Evolutionary conservation across 2,113 vertebrate species (phyloP).

Genomic region (Apus apus): DNA sequence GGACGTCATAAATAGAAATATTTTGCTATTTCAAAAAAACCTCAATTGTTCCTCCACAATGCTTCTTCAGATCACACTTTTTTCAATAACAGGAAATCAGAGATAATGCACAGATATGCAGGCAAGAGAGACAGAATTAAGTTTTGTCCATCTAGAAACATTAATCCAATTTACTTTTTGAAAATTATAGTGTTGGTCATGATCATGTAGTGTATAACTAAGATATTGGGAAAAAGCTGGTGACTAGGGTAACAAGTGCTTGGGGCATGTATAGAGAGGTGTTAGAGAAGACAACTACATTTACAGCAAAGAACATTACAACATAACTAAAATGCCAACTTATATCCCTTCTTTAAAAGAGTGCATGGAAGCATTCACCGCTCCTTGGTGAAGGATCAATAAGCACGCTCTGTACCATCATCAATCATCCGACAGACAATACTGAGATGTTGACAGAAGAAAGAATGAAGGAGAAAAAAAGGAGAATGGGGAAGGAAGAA

Average conservation of each 20-base stretch:
- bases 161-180: neutral
- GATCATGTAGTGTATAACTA: neutral
- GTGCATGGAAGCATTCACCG: neutral
- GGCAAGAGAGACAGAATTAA: neutral
- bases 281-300: neutral
- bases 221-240: neutral
- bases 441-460: neutral
- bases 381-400: neutral
- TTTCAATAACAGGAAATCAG: neutral
- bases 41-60: neutral
- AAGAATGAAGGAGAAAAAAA: neutral
- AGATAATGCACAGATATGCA: neutral
- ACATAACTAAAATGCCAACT: neutral
- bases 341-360: neutral
- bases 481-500: neutral
- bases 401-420: neutral
- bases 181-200: neutral
- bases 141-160: neutral
- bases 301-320: neutral
- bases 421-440: conserved; percentile 9
- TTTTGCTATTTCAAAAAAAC: neutral
- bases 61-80: neutral
- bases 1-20: neutral
- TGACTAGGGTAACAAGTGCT: neutral
- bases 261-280: neutral